Evolutionary conservation across 2,888 invertebrate species (phyloP).

Genomic region (Autographa pulchrina): DNA sequence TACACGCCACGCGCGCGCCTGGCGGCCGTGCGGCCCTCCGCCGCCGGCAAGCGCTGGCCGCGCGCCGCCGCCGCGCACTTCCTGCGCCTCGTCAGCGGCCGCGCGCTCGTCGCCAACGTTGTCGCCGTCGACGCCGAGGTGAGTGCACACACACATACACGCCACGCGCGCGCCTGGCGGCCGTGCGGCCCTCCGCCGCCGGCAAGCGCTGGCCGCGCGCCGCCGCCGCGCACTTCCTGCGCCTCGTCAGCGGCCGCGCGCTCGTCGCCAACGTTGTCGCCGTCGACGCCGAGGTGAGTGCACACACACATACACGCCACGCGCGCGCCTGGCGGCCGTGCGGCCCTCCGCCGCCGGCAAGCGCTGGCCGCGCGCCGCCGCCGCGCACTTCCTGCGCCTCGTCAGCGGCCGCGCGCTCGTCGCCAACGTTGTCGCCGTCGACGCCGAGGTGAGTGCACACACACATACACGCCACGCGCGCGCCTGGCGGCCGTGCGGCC

Average conservation of each 20-base stretch:
- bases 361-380: slow-evolving; percentile 77
- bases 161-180: slow-evolving; percentile 34
- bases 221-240: slow-evolving; percentile 78
- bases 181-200: slow-evolving; percentile 77
- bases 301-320: too few species aligned
- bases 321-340: slow-evolving; percentile 70
- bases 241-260: slow-evolving; percentile 69
- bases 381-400: slow-evolving; percentile 75
- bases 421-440: slow-evolving; percentile 73
- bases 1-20: neutral
- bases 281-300: slow-evolving; percentile 51
- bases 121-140: slow-evolving; percentile 60
- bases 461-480: too few species aligned
- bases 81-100: slow-evolving; percentile 73
- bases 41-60: slow-evolving; percentile 82
- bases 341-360: slow-evolving; percentile 77
- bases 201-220: too few species aligned
- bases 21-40: slow-evolving; percentile 80
- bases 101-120: slow-evolving; percentile 78
- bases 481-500: slow-evolving; percentile 79
- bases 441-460: slow-evolving; percentile 41
- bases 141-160: too few species aligned
- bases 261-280: slow-evolving; percentile 78
- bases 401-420: slow-evolving; percentile 75
- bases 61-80: slow-evolving; percentile 78